Percentiles rank a stretch among this genome's conserved stretches.
These are phyloP conservation scores for Timema cristinae DNA, from an alignment of 2,888 invertebrate species.

Conservation along the genomic window DNA sequence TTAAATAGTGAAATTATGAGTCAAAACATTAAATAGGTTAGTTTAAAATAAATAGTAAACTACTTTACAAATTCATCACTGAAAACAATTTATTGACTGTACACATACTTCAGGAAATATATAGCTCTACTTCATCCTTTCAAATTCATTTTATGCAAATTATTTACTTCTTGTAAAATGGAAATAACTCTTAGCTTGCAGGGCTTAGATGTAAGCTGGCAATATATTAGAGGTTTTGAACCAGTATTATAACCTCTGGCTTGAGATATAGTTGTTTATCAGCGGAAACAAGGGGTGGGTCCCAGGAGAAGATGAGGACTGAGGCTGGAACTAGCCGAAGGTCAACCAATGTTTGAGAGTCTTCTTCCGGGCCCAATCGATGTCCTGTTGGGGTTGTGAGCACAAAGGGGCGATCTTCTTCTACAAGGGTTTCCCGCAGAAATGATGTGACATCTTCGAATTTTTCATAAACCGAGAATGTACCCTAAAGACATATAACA, in stretches of 20 bases:
- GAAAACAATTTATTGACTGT: no score
- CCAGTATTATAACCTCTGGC: slow-evolving; percentile 69
- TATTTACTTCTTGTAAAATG: no score
- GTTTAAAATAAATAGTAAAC: no score
- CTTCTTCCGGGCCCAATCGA: slow-evolving; percentile 58
- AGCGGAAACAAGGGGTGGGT: slow-evolving; percentile 50
- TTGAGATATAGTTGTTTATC: slow-evolving; percentile 57
- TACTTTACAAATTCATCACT: no score
- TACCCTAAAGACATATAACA: slow-evolving; percentile 59
- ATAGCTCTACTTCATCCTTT: no score
- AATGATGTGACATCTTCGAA: slow-evolving; percentile 70
- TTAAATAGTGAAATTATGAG: no score
- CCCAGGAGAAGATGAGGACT: slow-evolving; percentile 69
- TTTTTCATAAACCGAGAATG: slow-evolving; percentile 81
- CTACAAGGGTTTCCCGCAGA: slow-evolving; percentile 70
- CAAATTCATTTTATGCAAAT: no score
- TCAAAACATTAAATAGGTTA: no score
- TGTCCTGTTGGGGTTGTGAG: slow-evolving; percentile 66
- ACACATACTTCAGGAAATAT: no score
- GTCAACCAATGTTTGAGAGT: slow-evolving; percentile 72
- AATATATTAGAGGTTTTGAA: no score
- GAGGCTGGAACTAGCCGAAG: slow-evolving; percentile 78
- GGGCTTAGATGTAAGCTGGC: no score
- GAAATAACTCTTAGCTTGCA: no score
- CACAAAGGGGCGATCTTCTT: slow-evolving; percentile 63